Conservation (phyloP, 2,113 vertebrate genomes). For the Corvus cornix region DNA sequence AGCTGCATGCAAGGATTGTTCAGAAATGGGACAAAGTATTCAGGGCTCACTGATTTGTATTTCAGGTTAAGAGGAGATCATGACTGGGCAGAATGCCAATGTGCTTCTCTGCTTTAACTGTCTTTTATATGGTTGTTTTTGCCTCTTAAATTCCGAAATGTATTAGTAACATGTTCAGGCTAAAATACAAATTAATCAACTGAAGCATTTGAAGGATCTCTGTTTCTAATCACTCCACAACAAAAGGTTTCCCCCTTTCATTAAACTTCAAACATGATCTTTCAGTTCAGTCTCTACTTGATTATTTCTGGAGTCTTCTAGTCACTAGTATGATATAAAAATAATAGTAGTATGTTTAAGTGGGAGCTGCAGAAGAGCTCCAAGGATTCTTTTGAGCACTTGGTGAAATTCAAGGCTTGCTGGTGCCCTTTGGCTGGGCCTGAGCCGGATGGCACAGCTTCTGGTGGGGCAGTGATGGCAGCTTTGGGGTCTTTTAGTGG, state of each 20-base stretch:
- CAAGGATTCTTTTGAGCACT: too few species aligned
- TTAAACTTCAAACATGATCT: neutral
- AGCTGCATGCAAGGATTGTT: too few species aligned
- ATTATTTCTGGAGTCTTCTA: neutral
- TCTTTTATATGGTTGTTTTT: neutral
- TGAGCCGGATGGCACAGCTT: fast-evolving
- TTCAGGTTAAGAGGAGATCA: neutral
- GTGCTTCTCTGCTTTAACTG: neutral
- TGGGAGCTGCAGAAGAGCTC: neutral
- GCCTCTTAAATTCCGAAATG: neutral
- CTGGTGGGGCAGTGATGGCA: too few species aligned
- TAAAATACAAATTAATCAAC: neutral
- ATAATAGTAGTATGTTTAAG: neutral
- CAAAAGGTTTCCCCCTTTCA: neutral
- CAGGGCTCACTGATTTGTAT: fast-evolving
- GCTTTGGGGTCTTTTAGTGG: too few species aligned
- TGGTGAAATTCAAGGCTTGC: neutral
- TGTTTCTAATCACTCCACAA: neutral
- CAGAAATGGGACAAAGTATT: neutral
- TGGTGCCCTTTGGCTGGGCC: fast-evolving
- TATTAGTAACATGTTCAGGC: neutral
- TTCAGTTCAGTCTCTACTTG: neutral
- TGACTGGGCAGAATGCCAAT: neutral
- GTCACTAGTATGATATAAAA: too few species aligned
- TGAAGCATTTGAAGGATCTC: neutral